Evolutionary conservation across 2,888 invertebrate genomes (phyloP).

Genomic region (Cryptosula pallasiana): DNA sequence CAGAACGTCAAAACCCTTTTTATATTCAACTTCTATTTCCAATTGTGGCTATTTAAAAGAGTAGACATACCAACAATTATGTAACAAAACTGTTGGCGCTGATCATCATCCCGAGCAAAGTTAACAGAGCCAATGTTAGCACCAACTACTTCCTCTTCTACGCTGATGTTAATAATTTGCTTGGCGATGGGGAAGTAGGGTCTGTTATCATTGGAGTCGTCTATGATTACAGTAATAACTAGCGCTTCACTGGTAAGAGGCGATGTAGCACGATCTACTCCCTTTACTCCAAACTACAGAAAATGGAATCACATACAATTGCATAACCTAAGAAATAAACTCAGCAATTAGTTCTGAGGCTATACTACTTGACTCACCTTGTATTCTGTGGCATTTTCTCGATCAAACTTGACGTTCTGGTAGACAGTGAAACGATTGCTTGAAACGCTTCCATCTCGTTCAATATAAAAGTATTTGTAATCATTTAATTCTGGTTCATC

Average conservation of each 20-base stretch:
- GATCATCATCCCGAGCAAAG: not conserved
- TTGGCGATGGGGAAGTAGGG: not conserved
- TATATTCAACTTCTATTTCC: too few relatives aligned
- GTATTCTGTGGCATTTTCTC: constrained; percentile 10
- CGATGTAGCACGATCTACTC: not conserved
- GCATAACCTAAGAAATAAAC: not conserved
- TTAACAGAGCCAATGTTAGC: not conserved
- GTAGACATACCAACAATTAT: not conserved
- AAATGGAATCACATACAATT: too few relatives aligned
- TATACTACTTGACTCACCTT: not conserved
- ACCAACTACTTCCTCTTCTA: constrained; percentile 4
- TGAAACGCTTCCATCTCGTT: not conserved
- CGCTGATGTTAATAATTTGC: not conserved
- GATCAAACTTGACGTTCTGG: not conserved
- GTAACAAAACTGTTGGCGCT: not conserved
- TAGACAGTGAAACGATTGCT: not conserved
- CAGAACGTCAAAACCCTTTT: too few relatives aligned
- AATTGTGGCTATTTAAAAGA: too few relatives aligned
- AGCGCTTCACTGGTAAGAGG: not conserved
- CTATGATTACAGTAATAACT: not conserved
- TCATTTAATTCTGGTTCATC: not conserved
- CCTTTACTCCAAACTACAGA: not conserved
- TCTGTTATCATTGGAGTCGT: constrained; percentile 6
- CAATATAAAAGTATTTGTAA: not conserved
- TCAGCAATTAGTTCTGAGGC: not conserved